Conservation (phyloP, 35 echinoderm and acorn worm genomes). For the Amphiura filiformis region DNA sequence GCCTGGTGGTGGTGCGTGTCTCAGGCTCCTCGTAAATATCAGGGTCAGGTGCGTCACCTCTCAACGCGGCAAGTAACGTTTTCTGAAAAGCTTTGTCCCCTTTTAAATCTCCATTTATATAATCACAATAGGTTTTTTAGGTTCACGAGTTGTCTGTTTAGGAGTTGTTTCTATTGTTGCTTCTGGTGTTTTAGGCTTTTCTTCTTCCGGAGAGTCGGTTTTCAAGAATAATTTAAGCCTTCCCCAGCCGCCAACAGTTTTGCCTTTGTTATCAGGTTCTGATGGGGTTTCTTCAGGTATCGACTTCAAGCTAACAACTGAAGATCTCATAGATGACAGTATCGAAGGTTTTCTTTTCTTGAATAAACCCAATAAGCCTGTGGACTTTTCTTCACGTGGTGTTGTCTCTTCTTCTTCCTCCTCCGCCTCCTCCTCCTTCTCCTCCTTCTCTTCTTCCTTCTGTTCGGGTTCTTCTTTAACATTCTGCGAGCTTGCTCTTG, state of each 20-base stretch:
- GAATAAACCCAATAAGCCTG: neutral
- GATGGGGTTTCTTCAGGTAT: neutral
- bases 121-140: neutral
- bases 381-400: neutral
- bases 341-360: neutral
- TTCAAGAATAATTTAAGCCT: neutral
- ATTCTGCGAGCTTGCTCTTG: neutral
- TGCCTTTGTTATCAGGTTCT: no score
- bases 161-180: neutral
- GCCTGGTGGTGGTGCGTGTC: no score
- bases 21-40: no score
- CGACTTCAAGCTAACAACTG: neutral
- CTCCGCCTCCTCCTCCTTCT: neutral
- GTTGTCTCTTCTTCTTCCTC: neutral
- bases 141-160: neutral
- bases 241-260: no score
- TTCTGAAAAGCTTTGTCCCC: neutral
- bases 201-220: neutral
- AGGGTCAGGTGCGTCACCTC: neutral
- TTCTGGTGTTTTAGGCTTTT: neutral
- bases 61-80: neutral
- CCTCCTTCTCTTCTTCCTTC: neutral
- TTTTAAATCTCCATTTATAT: neutral
- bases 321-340: neutral
- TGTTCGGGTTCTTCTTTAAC: neutral